Percentiles rank a stretch among this genome's conserved stretches.
Evolutionary conservation across 2,797 vertebrate species (phyloP).

Genomic region (Furcifer pardalis): DNA sequence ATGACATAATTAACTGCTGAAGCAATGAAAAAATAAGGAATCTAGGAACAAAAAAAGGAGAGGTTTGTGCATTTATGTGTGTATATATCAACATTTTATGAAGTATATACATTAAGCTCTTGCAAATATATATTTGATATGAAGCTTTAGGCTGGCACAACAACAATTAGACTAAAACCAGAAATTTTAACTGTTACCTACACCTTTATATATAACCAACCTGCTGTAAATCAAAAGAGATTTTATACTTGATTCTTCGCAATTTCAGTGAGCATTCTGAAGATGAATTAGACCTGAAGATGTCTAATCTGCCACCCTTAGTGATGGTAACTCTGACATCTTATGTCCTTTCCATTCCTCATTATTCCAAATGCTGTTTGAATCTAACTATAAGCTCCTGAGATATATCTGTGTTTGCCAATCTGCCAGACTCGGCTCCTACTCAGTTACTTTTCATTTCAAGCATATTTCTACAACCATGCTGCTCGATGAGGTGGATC

Average conservation of each 20-base stretch:
- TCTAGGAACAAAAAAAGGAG: slow-evolving; percentile 72
- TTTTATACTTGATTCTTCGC: neutral
- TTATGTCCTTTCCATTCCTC: neutral
- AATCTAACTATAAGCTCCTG: neutral
- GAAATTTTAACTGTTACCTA: neutral
- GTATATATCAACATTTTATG: slow-evolving; percentile 68
- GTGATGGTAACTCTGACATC: neutral
- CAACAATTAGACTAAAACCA: slow-evolving; percentile 18
- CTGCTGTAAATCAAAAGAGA: neutral
- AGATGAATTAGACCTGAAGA: neutral
- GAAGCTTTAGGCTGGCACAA: slow-evolving; percentile 13
- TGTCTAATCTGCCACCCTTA: neutral
- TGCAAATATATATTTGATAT: neutral
- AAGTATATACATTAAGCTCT: slow-evolving; percentile 53
- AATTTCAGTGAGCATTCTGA: rapidly evolving
- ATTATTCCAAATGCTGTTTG: neutral
- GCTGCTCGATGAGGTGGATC: neutral
- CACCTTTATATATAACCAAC: neutral
- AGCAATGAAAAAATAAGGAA: slow-evolving; percentile 83
- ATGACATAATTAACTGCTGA: slow-evolving; percentile 93
- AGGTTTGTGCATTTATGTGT: slow-evolving; percentile 71
- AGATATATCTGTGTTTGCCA: neutral
- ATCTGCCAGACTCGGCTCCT: neutral
- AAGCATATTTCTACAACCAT: neutral
- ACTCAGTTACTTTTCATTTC: neutral